Percentiles rank a stretch among this genome's conserved stretches.
Conservation (phyloP, 2,888 invertebrate genomes). For the Andrena chrysosceles region DNA sequence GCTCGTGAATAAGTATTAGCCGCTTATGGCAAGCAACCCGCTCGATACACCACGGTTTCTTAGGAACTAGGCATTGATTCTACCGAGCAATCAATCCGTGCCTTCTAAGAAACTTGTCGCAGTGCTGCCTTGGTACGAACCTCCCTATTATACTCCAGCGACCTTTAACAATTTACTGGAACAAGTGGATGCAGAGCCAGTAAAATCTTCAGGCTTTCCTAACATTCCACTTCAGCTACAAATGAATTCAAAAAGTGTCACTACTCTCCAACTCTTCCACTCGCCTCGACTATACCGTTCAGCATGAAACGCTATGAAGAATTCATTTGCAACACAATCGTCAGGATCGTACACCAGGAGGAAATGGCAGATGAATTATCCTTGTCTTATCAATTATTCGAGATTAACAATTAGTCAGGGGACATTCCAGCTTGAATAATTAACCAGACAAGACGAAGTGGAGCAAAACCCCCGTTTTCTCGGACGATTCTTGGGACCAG, state of each 20-base stretch:
- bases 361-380: not conserved
- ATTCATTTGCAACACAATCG: no score
- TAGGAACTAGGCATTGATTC: constrained; percentile 61
- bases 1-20: constrained; percentile 74
- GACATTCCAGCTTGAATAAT: constrained; percentile 48
- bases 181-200: not conserved
- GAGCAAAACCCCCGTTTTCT: constrained; percentile 35
- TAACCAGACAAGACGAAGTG: constrained; percentile 52
- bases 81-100: constrained; percentile 59
- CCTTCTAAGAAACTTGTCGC: constrained; percentile 60
- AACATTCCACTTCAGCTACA: not conserved
- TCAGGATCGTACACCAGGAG: no score
- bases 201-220: not conserved
- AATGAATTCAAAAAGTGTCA: not conserved
- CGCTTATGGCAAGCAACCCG: constrained; percentile 51
- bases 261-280: not conserved
- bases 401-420: constrained; percentile 56
- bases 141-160: not conserved
- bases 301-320: no score
- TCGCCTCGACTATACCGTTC: not conserved
- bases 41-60: constrained; percentile 52
- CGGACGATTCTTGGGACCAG: constrained; percentile 24
- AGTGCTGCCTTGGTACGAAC: constrained; percentile 31
- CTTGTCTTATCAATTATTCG: constrained; percentile 24
- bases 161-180: constrained; percentile 7